Percentiles rank a stretch among this genome's conserved stretches.
phyloP scores from a whole-genome alignment of 2,113 vertebrate species.

The Fulica atra region DNA sequence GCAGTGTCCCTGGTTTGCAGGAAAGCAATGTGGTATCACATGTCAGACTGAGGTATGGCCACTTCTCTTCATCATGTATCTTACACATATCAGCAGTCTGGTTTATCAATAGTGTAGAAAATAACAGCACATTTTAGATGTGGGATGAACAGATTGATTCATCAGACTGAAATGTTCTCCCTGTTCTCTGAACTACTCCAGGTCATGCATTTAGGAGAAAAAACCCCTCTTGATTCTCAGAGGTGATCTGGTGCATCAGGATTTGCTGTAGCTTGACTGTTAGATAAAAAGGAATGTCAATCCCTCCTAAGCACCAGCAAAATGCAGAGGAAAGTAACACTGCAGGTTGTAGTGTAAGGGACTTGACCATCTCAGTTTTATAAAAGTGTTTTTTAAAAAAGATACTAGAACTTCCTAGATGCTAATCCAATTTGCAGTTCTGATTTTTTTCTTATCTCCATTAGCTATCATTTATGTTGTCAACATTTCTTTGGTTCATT shows the following conservation, averaged over 20 bases:
- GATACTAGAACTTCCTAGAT: neutral
- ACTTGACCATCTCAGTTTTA: neutral
- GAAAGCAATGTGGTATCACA: neutral
- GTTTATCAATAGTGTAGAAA: neutral
- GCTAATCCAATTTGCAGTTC: neutral
- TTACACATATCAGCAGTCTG: neutral
- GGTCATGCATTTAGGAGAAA: neutral
- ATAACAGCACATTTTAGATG: neutral
- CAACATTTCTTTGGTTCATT: neutral
- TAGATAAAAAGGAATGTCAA: neutral
- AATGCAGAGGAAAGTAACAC: neutral
- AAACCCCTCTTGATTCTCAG: neutral
- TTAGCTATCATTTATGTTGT: neutral
- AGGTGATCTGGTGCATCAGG: neutral
- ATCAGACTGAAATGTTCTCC: conserved; percentile 15
- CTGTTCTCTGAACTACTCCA: neutral
- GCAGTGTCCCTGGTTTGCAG: neutral
- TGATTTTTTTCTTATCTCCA: neutral
- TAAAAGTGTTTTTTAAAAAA: neutral
- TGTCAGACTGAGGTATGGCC: neutral
- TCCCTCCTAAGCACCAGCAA: neutral
- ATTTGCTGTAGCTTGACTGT: neutral
- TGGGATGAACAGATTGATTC: neutral
- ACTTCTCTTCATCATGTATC: neutral
- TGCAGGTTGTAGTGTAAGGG: neutral